phyloP scores from a whole-genome alignment of 1,140 invertebrate genomes.

The Rhyzopertha dominica region DNA sequence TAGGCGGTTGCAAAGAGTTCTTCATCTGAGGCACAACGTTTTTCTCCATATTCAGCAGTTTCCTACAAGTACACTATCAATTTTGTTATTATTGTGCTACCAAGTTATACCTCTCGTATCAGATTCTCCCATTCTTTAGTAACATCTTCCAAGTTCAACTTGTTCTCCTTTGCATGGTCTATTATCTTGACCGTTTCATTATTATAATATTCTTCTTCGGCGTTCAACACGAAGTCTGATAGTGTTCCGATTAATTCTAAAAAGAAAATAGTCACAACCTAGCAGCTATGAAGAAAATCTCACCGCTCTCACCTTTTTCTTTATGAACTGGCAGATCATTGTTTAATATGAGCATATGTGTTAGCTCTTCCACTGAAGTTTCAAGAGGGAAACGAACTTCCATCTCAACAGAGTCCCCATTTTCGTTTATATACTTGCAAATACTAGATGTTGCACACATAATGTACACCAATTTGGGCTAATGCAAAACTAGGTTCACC shows the following conservation, averaged over 20 bases:
- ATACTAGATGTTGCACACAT: too few species aligned
- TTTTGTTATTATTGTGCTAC: background rate
- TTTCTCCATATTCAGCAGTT: slow-evolving; percentile 60
- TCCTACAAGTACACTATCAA: slow-evolving; percentile 55
- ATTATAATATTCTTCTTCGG: slow-evolving; percentile 52
- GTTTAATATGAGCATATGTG: slow-evolving; percentile 44
- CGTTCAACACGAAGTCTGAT: slow-evolving; percentile 45
- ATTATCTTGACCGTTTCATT: slow-evolving; percentile 48
- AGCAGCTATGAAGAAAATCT: slow-evolving; percentile 1
- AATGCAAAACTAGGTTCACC: too few species aligned
- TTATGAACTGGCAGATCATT: slow-evolving; percentile 47
- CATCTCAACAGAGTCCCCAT: too few species aligned
- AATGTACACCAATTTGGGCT: too few species aligned
- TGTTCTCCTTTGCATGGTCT: slow-evolving; percentile 49
- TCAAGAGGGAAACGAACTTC: slow-evolving; percentile 47
- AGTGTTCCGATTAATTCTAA: slow-evolving; percentile 41
- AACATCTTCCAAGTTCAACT: slow-evolving; percentile 60
- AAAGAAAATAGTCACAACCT: slow-evolving; percentile 23
- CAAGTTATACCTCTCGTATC: slow-evolving; percentile 56
- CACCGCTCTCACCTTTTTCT: slow-evolving; percentile 44
- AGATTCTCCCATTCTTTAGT: slow-evolving; percentile 64
- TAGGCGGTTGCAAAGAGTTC: slow-evolving; percentile 78
- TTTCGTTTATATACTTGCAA: too few species aligned
- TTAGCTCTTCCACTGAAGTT: slow-evolving; percentile 42
- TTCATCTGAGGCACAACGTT: slow-evolving; percentile 67